Evolutionary conservation across 1,140 invertebrate genomes (phyloP), one percentile per base, ranked within the genome.

Genomic region (Pseudoatta argentina): DNA sequence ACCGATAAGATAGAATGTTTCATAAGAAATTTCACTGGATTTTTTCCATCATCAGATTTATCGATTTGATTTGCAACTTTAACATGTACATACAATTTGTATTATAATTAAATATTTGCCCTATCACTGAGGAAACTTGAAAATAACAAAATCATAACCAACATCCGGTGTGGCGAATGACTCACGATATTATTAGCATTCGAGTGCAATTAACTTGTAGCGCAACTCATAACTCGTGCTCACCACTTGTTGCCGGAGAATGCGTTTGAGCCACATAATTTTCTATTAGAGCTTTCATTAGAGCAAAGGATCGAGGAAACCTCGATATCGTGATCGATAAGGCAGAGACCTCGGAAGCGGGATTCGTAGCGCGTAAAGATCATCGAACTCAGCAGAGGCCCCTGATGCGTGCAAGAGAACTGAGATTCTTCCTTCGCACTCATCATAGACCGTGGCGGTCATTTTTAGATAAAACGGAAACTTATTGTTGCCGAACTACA

Each of bases 381-480:
- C 85, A 75, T 87, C 85, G 85, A 87, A 87, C 88, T 79, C 64
- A 39, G 39, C n/a, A 81, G 88, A 87, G 88, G 88, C 76, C 73
- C 77, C 59, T 21, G 73, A 66, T 55, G 61, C 73, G 39, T 85
- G 51, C 27, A 72, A 57, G 44, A 55, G 67, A 57, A 81, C 51
- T 57, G 63, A 77, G 85, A 85, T 90, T 85, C 75, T 79, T 85
- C 66, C 78, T 63, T 66, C 48, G 3, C 75, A 75, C 71, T 76
- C 88, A 39, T 71, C 53, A n/a, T 81, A 87, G 66, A 89, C 69
- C 88, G 83, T 87, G 79, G 75, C 63, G 39, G 53, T 87, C 48
- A 79, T 12, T 61, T 64, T 34, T 73, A 86, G 87, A 59, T 81
- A 34, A 51, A 57, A 57, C 55, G 48, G 2, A 27, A 71, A 51